Base-by-base conservation (phyloP, 2,888 invertebrate species). In the Lutraria lutraria region DNA sequence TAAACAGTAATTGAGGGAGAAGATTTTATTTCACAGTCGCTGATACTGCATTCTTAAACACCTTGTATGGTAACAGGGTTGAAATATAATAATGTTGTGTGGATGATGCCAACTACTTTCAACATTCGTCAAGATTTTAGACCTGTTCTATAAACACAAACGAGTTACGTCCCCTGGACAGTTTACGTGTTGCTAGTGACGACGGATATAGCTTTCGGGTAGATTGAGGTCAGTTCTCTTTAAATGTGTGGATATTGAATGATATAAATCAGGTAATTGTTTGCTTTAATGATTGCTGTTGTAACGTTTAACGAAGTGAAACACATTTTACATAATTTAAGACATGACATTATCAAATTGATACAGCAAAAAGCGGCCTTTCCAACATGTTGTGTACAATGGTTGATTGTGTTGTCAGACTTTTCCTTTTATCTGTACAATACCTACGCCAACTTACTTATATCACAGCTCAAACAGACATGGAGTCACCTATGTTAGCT, bases 121-220 rank as follows among this genome's bases (percentile, higher is more conserved):
- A 16, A 31, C 15, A 76, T 31, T 76, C 34, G 34, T 68, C 12
- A 0, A 25, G 12, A 25, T 25, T 15, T 16, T 76, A 34, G 1
- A 31, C 76, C 76, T 16, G 76, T 76, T 34, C 76, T 34, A 25
- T 76, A 43, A 43, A 19, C 19, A 31, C 31, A 31, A 10, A n/a
- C 2, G n/a, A 84, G 63, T 89, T 86, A 60, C 43, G 81, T 80
- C 86, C 89, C 89, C 81, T 89, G 60, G 31, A 25, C 29, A 43
- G 80, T 81, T 83, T 89, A 85, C 53, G 72, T 85, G 90, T 90
- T 90, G 88, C 90, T 79, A 90, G 83, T 90, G 90, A 90, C 90
- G 68, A 90, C 90, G 82, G 53, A 72, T 82, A 76, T 68, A 76
- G 76, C 52, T 76, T 43, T 60, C 80, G 54, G 79, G 76, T 76